Evolutionary conservation across 1,140 invertebrate species (phyloP).

Genomic region (Temnothorax longispinosus): DNA sequence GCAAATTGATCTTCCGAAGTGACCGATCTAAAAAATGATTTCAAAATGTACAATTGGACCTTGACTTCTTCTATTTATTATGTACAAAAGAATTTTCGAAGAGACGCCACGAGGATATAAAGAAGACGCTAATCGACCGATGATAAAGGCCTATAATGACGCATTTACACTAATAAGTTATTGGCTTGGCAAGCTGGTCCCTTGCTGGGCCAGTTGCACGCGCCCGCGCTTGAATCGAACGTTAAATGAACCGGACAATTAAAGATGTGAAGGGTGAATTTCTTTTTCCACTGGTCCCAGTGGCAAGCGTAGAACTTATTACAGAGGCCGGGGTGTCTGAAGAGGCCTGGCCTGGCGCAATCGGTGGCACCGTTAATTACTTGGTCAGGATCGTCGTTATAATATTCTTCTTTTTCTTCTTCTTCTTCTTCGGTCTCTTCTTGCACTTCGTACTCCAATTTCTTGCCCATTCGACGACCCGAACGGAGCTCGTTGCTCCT

Average conservation of each 20-base stretch:
- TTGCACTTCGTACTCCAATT: background rate
- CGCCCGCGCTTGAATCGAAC: slow-evolving; percentile 91
- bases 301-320: slow-evolving; percentile 95
- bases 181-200: slow-evolving; percentile 91
- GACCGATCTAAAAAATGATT: background rate
- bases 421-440: slow-evolving; percentile 1
- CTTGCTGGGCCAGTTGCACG: slow-evolving; percentile 94
- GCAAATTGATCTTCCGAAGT: background rate
- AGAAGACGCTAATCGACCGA: background rate
- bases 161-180: slow-evolving; percentile 88
- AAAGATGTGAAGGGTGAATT: slow-evolving; percentile 92
- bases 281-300: slow-evolving; percentile 93
- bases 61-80: slow-evolving; percentile 10
- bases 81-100: slow-evolving; percentile 17
- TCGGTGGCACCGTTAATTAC: slow-evolving; percentile 88
- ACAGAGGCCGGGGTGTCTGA: slow-evolving; percentile 93
- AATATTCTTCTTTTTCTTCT: slow-evolving; percentile 78
- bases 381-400: slow-evolving; percentile 81
- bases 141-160: background rate
- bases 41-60: slow-evolving; percentile 10
- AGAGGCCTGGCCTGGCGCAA: slow-evolving; percentile 92
- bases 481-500: background rate
- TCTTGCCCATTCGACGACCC: slow-evolving; percentile 16
- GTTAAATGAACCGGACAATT: slow-evolving; percentile 93
- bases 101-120: no score